Percentiles rank a stretch among this genome's conserved stretches.
phyloP scores from a whole-genome alignment of 2,888 invertebrate genomes.

The Eupithecia tripunctaria region DNA sequence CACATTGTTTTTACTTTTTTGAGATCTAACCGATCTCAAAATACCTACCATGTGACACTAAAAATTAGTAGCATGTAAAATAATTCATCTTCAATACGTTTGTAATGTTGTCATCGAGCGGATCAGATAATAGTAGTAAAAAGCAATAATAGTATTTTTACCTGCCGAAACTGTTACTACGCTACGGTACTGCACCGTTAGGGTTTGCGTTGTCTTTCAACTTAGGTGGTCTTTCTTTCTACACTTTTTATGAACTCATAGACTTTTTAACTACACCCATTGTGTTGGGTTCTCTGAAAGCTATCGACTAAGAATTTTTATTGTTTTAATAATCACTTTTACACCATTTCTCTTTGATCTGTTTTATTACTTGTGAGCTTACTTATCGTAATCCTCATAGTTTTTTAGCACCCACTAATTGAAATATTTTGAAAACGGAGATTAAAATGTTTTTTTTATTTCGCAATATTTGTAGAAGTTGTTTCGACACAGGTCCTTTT shows the following conservation, averaged over 20 bases:
- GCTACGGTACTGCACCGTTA: constrained; percentile 29
- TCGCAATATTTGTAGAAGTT: not conserved
- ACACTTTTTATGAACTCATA: constrained; percentile 14
- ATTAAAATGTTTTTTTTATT: not conserved
- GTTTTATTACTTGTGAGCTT: not conserved
- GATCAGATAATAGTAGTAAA: constrained; percentile 7
- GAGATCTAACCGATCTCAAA: no score
- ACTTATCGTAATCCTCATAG: not conserved
- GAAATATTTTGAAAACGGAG: not conserved
- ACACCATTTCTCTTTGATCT: not conserved
- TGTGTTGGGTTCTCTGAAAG: not conserved
- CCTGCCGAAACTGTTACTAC: constrained; percentile 28
- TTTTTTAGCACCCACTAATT: not conserved
- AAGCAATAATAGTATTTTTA: constrained; percentile 17
- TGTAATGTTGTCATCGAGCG: not conserved
- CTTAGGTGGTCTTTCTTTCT: not conserved
- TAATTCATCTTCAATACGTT: not conserved
- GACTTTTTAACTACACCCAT: constrained; percentile 11
- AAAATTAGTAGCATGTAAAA: no score
- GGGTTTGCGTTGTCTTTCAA: constrained; percentile 1
- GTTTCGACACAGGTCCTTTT: not conserved
- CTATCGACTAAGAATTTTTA: constrained; percentile 1
- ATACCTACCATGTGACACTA: no score
- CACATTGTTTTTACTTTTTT: not conserved
- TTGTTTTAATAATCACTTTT: constrained; percentile 16